Conservation (phyloP, 2,797 vertebrate genomes). For the Florisuga fusca region DNA sequence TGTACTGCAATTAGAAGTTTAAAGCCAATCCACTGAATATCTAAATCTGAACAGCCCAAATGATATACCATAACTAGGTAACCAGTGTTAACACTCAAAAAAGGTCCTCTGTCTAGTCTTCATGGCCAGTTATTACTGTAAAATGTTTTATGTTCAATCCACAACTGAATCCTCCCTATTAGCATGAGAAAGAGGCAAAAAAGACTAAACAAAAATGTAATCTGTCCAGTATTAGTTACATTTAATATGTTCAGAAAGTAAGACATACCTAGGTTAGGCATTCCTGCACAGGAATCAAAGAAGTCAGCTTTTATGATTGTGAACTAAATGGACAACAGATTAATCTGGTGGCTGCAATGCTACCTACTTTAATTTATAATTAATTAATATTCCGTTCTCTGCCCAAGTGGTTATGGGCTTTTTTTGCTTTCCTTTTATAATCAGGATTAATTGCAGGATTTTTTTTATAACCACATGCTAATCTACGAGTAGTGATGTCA, state of each 20-base stretch:
- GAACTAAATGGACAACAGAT: not conserved
- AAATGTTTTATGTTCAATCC: accelerated
- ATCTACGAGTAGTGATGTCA: not conserved
- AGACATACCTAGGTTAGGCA: not conserved
- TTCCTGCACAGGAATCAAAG: not conserved
- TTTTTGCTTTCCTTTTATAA: not conserved
- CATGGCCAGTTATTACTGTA: accelerated
- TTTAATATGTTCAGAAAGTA: not conserved
- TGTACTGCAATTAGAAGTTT: not conserved
- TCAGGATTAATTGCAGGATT: not conserved
- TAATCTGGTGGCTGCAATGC: not conserved
- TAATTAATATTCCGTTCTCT: not conserved
- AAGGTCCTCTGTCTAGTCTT: not conserved
- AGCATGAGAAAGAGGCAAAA: not conserved
- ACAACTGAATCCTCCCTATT: not conserved
- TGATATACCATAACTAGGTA: not conserved
- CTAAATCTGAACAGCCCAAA: not conserved
- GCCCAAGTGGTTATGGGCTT: not conserved
- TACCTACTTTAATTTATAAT: not conserved
- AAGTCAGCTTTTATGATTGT: not conserved
- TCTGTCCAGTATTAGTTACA: not conserved
- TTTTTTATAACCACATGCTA: not conserved
- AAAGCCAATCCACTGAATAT: not conserved
- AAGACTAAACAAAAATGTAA: not conserved
- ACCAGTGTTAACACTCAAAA: not conserved